phyloP scores from a whole-genome alignment of 2,888 invertebrate genomes.

The Branchellion lobata region DNA sequence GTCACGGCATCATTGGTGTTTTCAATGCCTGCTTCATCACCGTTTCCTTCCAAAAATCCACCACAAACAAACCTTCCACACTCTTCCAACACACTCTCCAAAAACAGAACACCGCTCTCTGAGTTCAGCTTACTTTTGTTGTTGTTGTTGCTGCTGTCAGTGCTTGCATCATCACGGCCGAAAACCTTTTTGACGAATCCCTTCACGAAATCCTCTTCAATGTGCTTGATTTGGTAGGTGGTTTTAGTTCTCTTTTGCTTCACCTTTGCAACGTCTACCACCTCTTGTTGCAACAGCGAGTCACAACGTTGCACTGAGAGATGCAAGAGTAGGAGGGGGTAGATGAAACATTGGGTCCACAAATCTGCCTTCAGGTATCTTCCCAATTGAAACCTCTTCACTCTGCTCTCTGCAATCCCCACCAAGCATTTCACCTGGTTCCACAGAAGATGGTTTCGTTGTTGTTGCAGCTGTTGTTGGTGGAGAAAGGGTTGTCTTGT shows the following conservation, averaged over 20 bases:
- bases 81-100: background rate
- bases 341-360: constrained; percentile 35
- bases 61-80: too few relatives aligned
- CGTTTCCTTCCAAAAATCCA: background rate
- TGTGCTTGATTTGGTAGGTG: background rate
- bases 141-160: background rate
- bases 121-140: background rate
- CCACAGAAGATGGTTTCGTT: too few relatives aligned
- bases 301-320: background rate
- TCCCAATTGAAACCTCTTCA: constrained; percentile 25
- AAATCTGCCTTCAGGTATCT: constrained; percentile 19
- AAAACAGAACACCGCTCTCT: background rate
- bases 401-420: constrained; percentile 20
- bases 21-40: background rate
- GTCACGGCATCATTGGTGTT: background rate
- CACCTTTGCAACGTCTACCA: too few relatives aligned
- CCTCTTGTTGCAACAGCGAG: background rate
- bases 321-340: constrained; percentile 15
- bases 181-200: constrained; percentile 19
- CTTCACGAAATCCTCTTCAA: constrained; percentile 26
- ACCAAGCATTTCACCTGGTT: constrained; percentile 10
- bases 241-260: background rate
- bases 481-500: background rate
- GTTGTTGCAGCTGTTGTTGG: too few relatives aligned
- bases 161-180: background rate